Base-by-base conservation (phyloP, 2,113 vertebrate species). In the Falcunculus frontatus region DNA sequence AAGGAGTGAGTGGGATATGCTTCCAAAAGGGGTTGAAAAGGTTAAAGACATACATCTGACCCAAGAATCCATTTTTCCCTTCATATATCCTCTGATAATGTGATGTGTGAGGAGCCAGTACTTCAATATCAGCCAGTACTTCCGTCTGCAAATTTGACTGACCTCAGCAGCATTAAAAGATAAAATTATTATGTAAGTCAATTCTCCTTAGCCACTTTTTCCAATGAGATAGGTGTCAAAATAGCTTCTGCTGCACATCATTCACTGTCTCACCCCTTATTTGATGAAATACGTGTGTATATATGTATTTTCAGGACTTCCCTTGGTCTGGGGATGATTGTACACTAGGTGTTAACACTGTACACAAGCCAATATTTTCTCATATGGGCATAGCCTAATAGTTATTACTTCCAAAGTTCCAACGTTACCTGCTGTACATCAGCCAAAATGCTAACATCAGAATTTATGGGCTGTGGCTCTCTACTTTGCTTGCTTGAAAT, bases 111-210 rank as follows among this genome's bases (percentile, higher is more conserved):
- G 73, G 52, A 91, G 52, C 84, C 49, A 47, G 33, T 84, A 33
- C 80, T 62, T 96, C 86, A 89, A 17, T 92, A 95, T 68, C 87
- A 60, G 69, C 1, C 0, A 87, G 87, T 92, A 84, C 77, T 87
- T 89, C 93, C 2, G 0, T 62, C 77, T 84, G 89, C 74, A 87
- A 84, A 94, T 74, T 75, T 94, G 56, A 60, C 91, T 95, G 60
- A 91, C 80, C 53, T 94, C 80, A 82, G 77, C 37, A 15, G 44
- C 75, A 87, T 93, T 87, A 87, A 63, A 83, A 92, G 80, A 95
- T 92, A 82, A 95, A 91, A 92, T 94, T 90, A 89, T 95, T 93
- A 75, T 50, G 37, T 80, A 91, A 91, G 91, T 91, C 93, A 72
- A 10, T 95, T 95, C 74, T 92, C 81, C 65, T 87, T 89, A 94